Conservation (phyloP, 2,888 invertebrate species). For the Cremastinae sp. region DNA sequence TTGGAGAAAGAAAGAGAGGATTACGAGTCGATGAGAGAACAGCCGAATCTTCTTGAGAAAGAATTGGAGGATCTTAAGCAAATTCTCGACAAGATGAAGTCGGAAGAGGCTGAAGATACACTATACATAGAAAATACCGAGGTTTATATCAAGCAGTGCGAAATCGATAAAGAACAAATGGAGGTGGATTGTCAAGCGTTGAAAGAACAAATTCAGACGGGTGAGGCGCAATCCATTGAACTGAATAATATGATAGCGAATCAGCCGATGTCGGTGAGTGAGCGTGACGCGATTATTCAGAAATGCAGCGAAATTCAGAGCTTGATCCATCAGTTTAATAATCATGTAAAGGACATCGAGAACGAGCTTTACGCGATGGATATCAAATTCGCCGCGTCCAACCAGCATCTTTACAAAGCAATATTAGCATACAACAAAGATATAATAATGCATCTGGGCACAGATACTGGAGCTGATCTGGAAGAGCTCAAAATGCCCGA, state of each 20-base stretch:
- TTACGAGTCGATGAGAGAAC: constrained; percentile 53
- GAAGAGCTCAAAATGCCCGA: constrained; percentile 73
- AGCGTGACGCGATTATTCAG: constrained; percentile 70
- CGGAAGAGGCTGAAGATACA: constrained; percentile 62
- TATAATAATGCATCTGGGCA: constrained; percentile 68
- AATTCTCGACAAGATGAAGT: constrained; percentile 57
- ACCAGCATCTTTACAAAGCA: constrained; percentile 69
- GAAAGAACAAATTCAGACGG: constrained; percentile 62
- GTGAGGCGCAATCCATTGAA: constrained; percentile 60
- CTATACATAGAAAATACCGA: constrained; percentile 60
- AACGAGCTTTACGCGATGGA: constrained; percentile 73
- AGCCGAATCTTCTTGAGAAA: constrained; percentile 58
- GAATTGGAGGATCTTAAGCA: constrained; percentile 59
- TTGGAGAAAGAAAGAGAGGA: constrained; percentile 50
- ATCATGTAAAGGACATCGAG: constrained; percentile 71
- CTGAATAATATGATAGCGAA: constrained; percentile 67
- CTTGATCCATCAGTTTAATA: constrained; percentile 69
- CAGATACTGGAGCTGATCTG: constrained; percentile 61
- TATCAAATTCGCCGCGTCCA: constrained; percentile 70
- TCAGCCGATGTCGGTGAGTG: constrained; percentile 71
- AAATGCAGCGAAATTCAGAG: constrained; percentile 69
- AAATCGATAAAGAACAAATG: constrained; percentile 65
- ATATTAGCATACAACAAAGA: constrained; percentile 73
- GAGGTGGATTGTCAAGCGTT: constrained; percentile 60
- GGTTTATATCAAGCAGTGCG: constrained; percentile 60